Evolutionary conservation across 2,113 vertebrate species (phyloP).

Genomic region (Glareola pratincola): DNA sequence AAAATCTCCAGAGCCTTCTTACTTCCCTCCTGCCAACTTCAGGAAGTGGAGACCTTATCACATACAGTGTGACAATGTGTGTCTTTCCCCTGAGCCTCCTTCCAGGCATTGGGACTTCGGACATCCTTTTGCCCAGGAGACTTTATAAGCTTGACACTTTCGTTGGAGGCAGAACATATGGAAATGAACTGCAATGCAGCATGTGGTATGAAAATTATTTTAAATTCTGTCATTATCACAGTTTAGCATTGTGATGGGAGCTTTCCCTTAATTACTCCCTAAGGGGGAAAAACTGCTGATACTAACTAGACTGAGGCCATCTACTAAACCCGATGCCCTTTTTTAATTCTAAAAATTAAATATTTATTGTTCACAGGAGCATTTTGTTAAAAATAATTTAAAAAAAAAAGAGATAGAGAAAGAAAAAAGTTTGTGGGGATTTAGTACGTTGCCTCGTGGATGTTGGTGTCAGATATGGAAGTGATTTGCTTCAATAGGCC

Average conservation of each 20-base stretch:
- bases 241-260: slow-evolving; percentile 35
- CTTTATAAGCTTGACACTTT: slow-evolving; percentile 9
- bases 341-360: slow-evolving; percentile 1
- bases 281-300: slow-evolving; percentile 31
- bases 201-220: slow-evolving; percentile 43
- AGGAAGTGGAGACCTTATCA: slow-evolving; percentile 32
- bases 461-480: neutral
- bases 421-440: neutral
- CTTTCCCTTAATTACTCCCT: slow-evolving; percentile 62
- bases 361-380: neutral
- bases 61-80: slow-evolving; percentile 1
- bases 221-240: slow-evolving; percentile 57
- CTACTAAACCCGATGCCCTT: neutral
- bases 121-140: slow-evolving; percentile 30
- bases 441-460: neutral
- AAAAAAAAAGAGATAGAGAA: neutral
- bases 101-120: slow-evolving; percentile 2
- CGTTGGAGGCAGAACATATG: slow-evolving; percentile 17
- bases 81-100: slow-evolving; percentile 62
- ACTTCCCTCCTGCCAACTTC: slow-evolving; percentile 33
- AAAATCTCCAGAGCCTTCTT: slow-evolving; percentile 18
- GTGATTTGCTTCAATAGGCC: neutral
- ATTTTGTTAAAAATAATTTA: neutral
- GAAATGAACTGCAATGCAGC: slow-evolving; percentile 52
- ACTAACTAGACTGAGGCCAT: neutral